Evolutionary conservation across 1,140 invertebrate genomes (phyloP).

Genomic region (Penaeus vannamei): DNA sequence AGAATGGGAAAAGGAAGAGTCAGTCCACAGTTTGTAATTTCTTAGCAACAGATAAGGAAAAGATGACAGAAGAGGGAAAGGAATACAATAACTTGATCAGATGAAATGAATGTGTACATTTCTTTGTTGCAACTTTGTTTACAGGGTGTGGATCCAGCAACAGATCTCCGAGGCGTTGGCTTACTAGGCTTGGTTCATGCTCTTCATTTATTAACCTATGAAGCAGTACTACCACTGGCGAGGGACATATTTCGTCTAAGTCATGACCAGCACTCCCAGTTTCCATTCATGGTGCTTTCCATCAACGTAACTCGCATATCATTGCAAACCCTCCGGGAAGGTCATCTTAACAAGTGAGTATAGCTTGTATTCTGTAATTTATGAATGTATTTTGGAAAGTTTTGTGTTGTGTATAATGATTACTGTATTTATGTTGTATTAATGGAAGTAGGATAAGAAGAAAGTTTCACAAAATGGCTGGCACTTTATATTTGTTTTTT

Average conservation of each 20-base stretch:
- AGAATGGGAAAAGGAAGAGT: too few relatives aligned
- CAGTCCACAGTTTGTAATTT: too few relatives aligned
- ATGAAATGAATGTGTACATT: too few relatives aligned
- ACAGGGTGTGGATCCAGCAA: constrained; percentile 76
- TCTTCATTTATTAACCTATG: constrained; percentile 72
- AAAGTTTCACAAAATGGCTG: too few relatives aligned
- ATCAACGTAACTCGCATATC: constrained; percentile 76
- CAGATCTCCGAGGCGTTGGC: constrained; percentile 76
- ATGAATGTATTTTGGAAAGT: too few relatives aligned
- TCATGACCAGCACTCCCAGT: constrained; percentile 74
- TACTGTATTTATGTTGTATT: too few relatives aligned
- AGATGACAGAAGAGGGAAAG: too few relatives aligned
- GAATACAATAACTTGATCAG: too few relatives aligned
- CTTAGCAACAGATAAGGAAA: too few relatives aligned
- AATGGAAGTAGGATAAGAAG: too few relatives aligned
- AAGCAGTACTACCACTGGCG: constrained; percentile 71
- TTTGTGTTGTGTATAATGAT: too few relatives aligned
- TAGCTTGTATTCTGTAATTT: background rate
- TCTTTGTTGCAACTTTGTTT: constrained; percentile 11
- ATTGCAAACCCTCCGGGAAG: constrained; percentile 74
- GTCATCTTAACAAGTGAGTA: constrained; percentile 74
- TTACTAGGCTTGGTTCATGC: constrained; percentile 75
- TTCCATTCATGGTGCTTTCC: constrained; percentile 76
- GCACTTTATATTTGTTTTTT: too few relatives aligned
- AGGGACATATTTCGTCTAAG: constrained; percentile 74